Percentiles rank a stretch among this genome's conserved stretches.
phyloP scores from a whole-genome alignment of 2,113 vertebrate genomes.

The Podarcis cretensis region DNA sequence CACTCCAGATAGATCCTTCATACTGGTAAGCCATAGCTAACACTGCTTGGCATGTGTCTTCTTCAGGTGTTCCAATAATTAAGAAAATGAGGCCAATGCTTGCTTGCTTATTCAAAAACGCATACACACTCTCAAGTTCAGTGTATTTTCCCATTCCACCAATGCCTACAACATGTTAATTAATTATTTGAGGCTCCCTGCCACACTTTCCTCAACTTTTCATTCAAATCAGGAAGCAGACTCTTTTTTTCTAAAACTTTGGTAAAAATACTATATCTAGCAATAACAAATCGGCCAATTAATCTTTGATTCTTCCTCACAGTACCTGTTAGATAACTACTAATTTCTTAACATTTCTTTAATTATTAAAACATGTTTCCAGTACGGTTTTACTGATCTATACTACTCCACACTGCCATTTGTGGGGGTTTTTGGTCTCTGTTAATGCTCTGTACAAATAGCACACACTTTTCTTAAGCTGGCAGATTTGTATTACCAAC shows the following conservation, averaged over 20 bases:
- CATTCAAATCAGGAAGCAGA: neutral
- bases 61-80: neutral
- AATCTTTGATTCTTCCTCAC: neutral
- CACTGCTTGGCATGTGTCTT: neutral
- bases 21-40: neutral
- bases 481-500: neutral
- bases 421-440: neutral
- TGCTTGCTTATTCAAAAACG: too few species aligned
- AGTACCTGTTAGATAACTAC: neutral
- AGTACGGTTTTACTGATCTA: neutral
- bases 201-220: neutral
- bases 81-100: neutral
- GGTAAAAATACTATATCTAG: too few species aligned
- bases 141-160: neutral
- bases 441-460: neutral
- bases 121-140: too few species aligned
- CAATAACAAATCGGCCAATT: neutral
- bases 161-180: neutral
- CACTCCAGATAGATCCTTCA: neutral
- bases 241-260: neutral
- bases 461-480: neutral
- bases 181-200: neutral
- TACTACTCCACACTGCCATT: neutral
- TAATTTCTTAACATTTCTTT: neutral
- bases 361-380: neutral